phyloP scores from a whole-genome alignment of 2,888 invertebrate genomes.

The Ochropleura leucogaster region DNA sequence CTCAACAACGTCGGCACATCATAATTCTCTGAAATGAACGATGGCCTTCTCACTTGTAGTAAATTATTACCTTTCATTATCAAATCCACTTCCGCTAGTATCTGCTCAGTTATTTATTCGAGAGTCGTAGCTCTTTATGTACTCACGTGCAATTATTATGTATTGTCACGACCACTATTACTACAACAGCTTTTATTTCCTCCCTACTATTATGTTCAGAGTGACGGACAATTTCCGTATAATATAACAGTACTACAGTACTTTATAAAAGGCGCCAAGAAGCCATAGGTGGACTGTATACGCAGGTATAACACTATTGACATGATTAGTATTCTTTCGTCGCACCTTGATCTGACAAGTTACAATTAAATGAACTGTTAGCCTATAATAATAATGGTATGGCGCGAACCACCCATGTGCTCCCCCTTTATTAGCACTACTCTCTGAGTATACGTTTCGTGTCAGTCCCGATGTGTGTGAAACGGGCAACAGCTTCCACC shows the following conservation, averaged over 20 bases:
- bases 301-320: conserved; percentile 39
- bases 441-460: conserved; percentile 31
- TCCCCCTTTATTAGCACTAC: conserved; percentile 4
- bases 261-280: conserved; percentile 54
- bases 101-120: conserved; percentile 43
- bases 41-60: conserved; percentile 44
- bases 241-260: conserved; percentile 59
- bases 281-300: conserved; percentile 21
- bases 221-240: conserved; percentile 73
- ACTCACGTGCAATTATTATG: conserved; percentile 41
- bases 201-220: conserved; percentile 62
- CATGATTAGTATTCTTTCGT: conserved; percentile 62
- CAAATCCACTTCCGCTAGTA: conserved; percentile 45
- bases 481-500: conserved; percentile 32
- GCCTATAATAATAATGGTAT: conserved; percentile 2
- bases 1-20: conserved; percentile 7
- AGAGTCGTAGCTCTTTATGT: conserved; percentile 21
- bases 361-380: conserved; percentile 15
- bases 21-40: conserved; percentile 36
- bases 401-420: conserved; percentile 5
- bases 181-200: conserved; percentile 67
- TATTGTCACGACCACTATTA: conserved; percentile 52
- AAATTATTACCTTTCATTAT: conserved; percentile 44
- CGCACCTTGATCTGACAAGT: conserved; percentile 68
- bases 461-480: conserved; percentile 14